Conservation (phyloP, 2,888 invertebrate genomes). For the Eledona agricola region DNA sequence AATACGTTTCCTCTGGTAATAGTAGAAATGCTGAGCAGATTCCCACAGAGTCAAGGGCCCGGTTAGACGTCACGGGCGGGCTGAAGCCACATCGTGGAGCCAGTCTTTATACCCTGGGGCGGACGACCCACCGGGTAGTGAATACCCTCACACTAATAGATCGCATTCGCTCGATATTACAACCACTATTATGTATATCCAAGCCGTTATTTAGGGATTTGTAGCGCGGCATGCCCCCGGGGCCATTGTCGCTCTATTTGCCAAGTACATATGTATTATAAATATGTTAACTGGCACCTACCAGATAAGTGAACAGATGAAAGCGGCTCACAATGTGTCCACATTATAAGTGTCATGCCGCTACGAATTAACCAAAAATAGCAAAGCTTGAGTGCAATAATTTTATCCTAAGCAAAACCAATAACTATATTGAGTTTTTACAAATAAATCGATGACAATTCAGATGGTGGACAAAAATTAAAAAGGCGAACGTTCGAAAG, state of each 20-base stretch:
- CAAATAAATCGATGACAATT: too few relatives aligned
- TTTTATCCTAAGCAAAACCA: too few relatives aligned
- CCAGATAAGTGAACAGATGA: too few relatives aligned
- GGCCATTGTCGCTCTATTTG: slow-evolving; percentile 26
- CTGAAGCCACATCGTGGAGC: slow-evolving; percentile 20
- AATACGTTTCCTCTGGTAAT: slow-evolving; percentile 2
- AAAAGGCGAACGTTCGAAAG: too few relatives aligned
- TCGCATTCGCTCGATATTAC: slow-evolving; percentile 13
- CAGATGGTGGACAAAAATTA: too few relatives aligned
- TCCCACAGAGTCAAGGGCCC: slow-evolving; percentile 36
- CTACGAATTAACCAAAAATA: too few relatives aligned
- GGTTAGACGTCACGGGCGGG: slow-evolving; percentile 25
- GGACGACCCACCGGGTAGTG: slow-evolving; percentile 22
- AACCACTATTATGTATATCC: slow-evolving; percentile 22
- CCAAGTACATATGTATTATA: slow-evolving; percentile 21
- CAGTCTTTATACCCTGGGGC: slow-evolving; percentile 29
- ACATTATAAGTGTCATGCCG: too few relatives aligned
- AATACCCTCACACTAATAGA: slow-evolving; percentile 27
- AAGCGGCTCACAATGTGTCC: too few relatives aligned
- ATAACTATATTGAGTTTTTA: too few relatives aligned
- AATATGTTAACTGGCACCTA: too few relatives aligned
- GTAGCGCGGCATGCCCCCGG: slow-evolving; percentile 10
- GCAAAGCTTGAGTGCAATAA: too few relatives aligned
- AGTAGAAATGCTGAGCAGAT: slow-evolving; percentile 12
- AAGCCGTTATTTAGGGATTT: slow-evolving; percentile 25